These are phyloP conservation scores for Phylloscopus trochiloides DNA, from an alignment of 2,113 vertebrate genomes.

Conservation along the genomic window DNA sequence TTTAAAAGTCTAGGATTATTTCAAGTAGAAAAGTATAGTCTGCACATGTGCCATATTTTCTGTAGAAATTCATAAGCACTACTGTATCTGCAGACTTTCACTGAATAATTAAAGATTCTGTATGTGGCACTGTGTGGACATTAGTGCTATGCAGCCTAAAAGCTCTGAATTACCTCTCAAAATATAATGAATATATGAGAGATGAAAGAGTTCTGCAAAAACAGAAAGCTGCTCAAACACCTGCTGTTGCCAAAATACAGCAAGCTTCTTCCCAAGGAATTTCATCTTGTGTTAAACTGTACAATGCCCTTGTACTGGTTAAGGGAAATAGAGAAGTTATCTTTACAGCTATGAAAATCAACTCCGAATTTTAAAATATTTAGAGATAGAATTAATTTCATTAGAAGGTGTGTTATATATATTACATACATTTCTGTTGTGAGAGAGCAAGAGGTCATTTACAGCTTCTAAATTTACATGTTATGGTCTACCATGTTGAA, in stretches of 20 bases:
- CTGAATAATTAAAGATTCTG: constrained; percentile 6
- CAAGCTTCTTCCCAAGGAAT: background rate
- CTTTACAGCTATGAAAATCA: background rate
- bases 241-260: background rate
- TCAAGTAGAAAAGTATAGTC: background rate
- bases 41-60: background rate
- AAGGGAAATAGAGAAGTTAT: background rate
- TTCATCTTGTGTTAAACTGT: background rate
- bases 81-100: background rate
- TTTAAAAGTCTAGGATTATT: background rate
- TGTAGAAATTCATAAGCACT: background rate
- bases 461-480: background rate
- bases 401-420: background rate
- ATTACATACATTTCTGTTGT: background rate
- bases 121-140: background rate
- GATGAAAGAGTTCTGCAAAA: background rate
- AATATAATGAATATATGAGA: background rate
- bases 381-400: background rate
- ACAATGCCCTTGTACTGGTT: background rate
- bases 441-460: background rate
- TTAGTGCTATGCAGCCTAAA: background rate
- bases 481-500: background rate
- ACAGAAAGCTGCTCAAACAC: background rate
- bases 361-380: background rate
- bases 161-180: background rate